Evolutionary conservation across 2,113 vertebrate genomes (phyloP), one percentile per base, ranked within the genome.

Genomic region (Oreochromis tanganicae): DNA sequence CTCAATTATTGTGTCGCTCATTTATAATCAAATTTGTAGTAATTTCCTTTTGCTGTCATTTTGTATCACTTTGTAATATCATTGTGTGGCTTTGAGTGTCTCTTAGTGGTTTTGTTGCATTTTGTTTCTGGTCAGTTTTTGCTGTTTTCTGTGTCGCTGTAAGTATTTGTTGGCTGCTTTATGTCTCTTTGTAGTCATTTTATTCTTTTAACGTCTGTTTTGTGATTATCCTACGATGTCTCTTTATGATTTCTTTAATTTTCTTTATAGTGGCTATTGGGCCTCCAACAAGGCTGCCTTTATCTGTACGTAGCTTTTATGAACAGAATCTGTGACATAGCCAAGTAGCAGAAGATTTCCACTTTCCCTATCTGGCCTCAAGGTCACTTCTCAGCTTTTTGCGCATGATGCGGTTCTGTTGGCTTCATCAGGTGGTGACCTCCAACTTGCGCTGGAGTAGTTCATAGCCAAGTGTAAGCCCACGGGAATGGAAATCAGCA

Each of bases 241-340:
- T 32, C 17, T 50, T 78, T 78, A 52, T 52, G 46, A 46, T 78
- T 78, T 52, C 16, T 78, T 78, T 52, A 8, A 78, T 52, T 78
- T 52, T 78, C 46, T 78, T 78, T 78, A 32, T 78, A 78, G 27
- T 52, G 24, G 43, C 24, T 75, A 19, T 32, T 75, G 9, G 0
- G 6, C 16, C 16, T 50, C 71, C 16, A 48, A 27, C 24, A 75
- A 5, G 6, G 43, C 43, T 50, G 43, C 9, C 16, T 75, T 50
- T 75, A 29, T 19, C 24, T 75, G 24, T 75, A 50, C 24, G 2
- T 16, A 32, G 16, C 16, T 29, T 50, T 75, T 32, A 32, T 50
- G 24, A 29, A 0, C 71, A 75, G 29, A 50, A 75, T 75, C 43
- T 50, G 5, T 50, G 71, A 50, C 43, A 29, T 7, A 29, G 24